Evolutionary conservation across 2,113 vertebrate genomes (phyloP), one percentile per base, ranked within the genome.

Genomic region (Carlito syrichta): DNA sequence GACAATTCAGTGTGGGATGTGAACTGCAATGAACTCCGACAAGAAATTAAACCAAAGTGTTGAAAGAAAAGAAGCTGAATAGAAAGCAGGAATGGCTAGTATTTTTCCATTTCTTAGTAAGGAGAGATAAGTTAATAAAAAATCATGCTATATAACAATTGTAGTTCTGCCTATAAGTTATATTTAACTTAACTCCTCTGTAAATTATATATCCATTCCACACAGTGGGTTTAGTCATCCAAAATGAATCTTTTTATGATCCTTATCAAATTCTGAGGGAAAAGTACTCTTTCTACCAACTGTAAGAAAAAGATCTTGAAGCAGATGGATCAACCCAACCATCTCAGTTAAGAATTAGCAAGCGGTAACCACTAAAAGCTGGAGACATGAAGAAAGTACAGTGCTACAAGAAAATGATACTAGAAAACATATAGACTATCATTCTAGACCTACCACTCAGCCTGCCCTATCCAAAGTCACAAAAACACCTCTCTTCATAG

Each of bases 231-330:
- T 95, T 48, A 91, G 62, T 79, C 71, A 69, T 92, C 71, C 58
- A 87, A 96, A 97, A 94, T 92, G 48, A 92, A 73, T 88, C 52
- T 19, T 77, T 93, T 92, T 87, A 86, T 82, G 87, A 73, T 79
- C 54, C 81, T 94, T 87, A 93, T 93, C 82, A 92, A 89, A 66
- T 88, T 73, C 77, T 92, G 77, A 85, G 45, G 38, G 77, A 20
- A 89, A 95, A 84, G 8, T 20, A 54, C 32, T 86, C n/a, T 91
- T 88, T 81, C 76, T 78, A 66, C n/a, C 52, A 76, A 86, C n/a
- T 68, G 17, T 78, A 78, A 85, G 63, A 91, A 71, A 91, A 96
- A 69, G 40, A 48, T 74, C 8, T 58, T 94, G 85, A 82, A 90
- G 82, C 52, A 82, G n/a, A 88, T 3, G 1, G 0, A 56, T 56